Evolutionary conservation across 2,797 vertebrate genomes (phyloP).

Genomic region (Syngnathus rostellatus): DNA sequence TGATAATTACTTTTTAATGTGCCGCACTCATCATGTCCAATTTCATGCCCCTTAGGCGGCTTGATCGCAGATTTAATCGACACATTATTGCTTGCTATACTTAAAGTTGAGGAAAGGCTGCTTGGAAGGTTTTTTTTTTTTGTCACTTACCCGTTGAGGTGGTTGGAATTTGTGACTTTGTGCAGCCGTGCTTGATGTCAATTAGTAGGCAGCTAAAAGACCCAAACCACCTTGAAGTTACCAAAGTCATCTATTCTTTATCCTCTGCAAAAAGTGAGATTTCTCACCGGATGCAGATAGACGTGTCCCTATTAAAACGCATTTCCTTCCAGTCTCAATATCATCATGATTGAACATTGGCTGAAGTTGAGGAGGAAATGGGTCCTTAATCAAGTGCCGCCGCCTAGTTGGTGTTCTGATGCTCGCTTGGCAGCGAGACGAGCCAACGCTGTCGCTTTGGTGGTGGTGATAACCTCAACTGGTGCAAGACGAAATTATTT

Average conservation of each 20-base stretch:
- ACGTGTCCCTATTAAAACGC: too few relatives aligned
- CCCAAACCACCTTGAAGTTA: too few relatives aligned
- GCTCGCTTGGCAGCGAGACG: slow-evolving; percentile 46
- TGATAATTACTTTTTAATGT: slow-evolving; percentile 74
- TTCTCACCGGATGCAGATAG: too few relatives aligned
- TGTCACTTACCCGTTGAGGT: neutral
- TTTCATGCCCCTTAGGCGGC: slow-evolving; percentile 68
- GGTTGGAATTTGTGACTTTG: slow-evolving; percentile 34
- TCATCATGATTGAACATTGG: slow-evolving; percentile 66
- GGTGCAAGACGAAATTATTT: too few relatives aligned
- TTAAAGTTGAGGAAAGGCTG: slow-evolving; percentile 44
- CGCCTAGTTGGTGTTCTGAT: slow-evolving; percentile 57
- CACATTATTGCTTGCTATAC: slow-evolving; percentile 61
- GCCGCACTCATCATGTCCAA: slow-evolving; percentile 72
- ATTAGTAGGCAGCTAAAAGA: too few relatives aligned
- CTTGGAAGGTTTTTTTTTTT: neutral
- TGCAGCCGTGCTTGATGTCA: slow-evolving; percentile 25
- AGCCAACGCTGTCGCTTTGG: neutral
- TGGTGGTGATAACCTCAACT: too few relatives aligned
- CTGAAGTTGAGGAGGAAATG: slow-evolving; percentile 65
- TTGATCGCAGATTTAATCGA: slow-evolving; percentile 68
- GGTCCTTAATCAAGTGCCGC: slow-evolving; percentile 65
- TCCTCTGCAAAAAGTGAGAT: too few relatives aligned
- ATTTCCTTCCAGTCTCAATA: slow-evolving; percentile 31
- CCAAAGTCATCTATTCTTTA: too few relatives aligned